These are phyloP conservation scores for Aspidoscelis tigris DNA, from an alignment of 2,113 vertebrate species.

Conservation along the genomic window DNA sequence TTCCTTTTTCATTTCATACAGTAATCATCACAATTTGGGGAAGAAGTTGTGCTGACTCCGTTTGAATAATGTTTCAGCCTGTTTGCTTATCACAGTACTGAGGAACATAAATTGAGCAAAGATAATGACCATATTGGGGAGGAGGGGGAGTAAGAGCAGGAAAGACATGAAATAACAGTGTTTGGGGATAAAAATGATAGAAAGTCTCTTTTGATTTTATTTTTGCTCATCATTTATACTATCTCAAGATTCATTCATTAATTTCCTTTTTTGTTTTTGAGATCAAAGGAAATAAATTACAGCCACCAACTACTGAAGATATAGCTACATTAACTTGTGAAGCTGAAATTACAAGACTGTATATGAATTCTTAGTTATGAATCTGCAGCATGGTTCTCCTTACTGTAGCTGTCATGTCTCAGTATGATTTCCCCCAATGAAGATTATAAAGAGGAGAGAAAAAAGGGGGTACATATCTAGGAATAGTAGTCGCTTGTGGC, in stretches of 20 bases:
- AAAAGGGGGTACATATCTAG: neutral
- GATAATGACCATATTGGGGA: too few relatives aligned
- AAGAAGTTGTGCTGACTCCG: conserved; percentile 15
- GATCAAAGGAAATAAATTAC: neutral
- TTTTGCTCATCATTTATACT: neutral
- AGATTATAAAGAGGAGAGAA: neutral
- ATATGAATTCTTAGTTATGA: too few relatives aligned
- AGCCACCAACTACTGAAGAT: neutral
- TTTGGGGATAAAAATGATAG: conserved; percentile 17
- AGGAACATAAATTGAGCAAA: conserved; percentile 6
- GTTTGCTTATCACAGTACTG: neutral
- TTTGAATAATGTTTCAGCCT: conserved; percentile 4
- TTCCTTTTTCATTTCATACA: conserved; percentile 1
- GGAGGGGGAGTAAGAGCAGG: neutral
- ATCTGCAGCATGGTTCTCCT: too few relatives aligned
- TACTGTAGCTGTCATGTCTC: too few relatives aligned
- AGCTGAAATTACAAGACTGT: neutral
- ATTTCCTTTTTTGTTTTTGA: neutral
- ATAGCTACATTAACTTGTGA: neutral
- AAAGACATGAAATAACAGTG: neutral
- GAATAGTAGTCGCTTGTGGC: neutral
- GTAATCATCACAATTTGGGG: neutral
- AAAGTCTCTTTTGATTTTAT: neutral
- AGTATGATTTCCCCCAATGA: too few relatives aligned
- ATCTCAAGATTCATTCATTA: neutral